Evolutionary conservation across 2,113 vertebrate species (phyloP).

Genomic region (Clarias gariepinus): DNA sequence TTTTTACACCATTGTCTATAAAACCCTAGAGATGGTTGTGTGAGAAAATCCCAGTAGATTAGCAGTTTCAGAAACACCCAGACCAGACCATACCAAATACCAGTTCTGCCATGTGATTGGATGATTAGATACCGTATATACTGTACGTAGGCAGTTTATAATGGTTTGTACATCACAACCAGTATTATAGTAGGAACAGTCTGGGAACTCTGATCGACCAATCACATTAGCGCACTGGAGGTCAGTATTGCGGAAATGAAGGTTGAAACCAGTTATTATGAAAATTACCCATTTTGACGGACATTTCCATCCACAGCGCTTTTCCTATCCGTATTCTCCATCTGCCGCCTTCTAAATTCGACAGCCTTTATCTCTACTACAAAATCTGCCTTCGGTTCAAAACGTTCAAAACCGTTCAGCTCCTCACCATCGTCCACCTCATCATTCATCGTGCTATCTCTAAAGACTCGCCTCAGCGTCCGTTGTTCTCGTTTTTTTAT

Average conservation of each 20-base stretch:
- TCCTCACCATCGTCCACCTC: slow-evolving; percentile 40
- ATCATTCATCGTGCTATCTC: slow-evolving; percentile 57
- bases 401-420: not conserved
- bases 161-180: too few species aligned
- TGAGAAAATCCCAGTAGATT: too few species aligned
- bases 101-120: too few species aligned
- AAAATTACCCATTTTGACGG: not conserved
- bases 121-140: too few species aligned
- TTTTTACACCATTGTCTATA: too few species aligned
- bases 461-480: slow-evolving; percentile 12
- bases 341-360: not conserved
- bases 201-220: not conserved
- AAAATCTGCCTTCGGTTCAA: not conserved
- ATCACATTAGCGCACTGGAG: not conserved
- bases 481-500: slow-evolving; percentile 37
- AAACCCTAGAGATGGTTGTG: too few species aligned
- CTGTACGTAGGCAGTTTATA: too few species aligned
- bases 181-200: not conserved
- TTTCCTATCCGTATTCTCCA: not conserved
- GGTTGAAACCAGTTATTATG: not conserved
- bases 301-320: not conserved
- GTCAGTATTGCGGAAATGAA: not conserved
- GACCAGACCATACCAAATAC: too few species aligned
- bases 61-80: too few species aligned
- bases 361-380: not conserved